Conservation (phyloP, 2,888 invertebrate species). For the Polia nebulosa region DNA sequence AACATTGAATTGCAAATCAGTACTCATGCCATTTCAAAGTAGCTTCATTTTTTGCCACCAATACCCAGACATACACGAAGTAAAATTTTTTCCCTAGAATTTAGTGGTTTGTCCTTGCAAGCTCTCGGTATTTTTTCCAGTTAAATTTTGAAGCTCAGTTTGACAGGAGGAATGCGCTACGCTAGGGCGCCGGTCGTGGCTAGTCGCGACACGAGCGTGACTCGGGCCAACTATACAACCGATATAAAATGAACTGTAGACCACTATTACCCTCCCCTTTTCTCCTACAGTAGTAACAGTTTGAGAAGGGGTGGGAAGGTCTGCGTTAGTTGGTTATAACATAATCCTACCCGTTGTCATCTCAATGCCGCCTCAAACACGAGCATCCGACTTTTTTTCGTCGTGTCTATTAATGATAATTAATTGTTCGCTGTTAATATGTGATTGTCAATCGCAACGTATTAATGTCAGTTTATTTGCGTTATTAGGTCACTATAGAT, state of each 20-base stretch:
- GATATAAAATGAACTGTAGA: slow-evolving; percentile 71
- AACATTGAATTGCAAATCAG: slow-evolving; percentile 31
- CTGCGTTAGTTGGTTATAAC: slow-evolving; percentile 75
- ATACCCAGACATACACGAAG: slow-evolving; percentile 42
- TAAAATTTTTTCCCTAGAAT: slow-evolving; percentile 70
- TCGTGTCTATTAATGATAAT: slow-evolving; percentile 85
- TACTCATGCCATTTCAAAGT: slow-evolving; percentile 41
- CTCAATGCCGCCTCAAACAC: slow-evolving; percentile 89
- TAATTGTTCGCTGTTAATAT: slow-evolving; percentile 86
- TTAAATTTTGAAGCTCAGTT: slow-evolving; percentile 82
- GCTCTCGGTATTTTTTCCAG: slow-evolving; percentile 79
- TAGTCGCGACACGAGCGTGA: slow-evolving; percentile 83
- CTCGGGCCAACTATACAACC: slow-evolving; percentile 75
- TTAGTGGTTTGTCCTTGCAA: slow-evolving; percentile 78
- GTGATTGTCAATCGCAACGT: slow-evolving; percentile 84
- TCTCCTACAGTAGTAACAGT: slow-evolving; percentile 43
- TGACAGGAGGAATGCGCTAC: slow-evolving; percentile 84
- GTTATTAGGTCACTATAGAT: slow-evolving; percentile 70
- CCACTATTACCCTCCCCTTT: slow-evolving; percentile 64
- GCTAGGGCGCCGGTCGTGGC: slow-evolving; percentile 84
- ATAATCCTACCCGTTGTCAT: slow-evolving; percentile 87
- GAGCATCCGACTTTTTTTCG: slow-evolving; percentile 84
- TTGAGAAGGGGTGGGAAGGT: slow-evolving; percentile 67
- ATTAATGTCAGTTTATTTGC: slow-evolving; percentile 84
- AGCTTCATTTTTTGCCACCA: slow-evolving; percentile 41